Percentiles rank a stretch among this genome's conserved stretches.
phyloP scores from a whole-genome alignment of 2,113 vertebrate species.

The Eurystomus gularis region DNA sequence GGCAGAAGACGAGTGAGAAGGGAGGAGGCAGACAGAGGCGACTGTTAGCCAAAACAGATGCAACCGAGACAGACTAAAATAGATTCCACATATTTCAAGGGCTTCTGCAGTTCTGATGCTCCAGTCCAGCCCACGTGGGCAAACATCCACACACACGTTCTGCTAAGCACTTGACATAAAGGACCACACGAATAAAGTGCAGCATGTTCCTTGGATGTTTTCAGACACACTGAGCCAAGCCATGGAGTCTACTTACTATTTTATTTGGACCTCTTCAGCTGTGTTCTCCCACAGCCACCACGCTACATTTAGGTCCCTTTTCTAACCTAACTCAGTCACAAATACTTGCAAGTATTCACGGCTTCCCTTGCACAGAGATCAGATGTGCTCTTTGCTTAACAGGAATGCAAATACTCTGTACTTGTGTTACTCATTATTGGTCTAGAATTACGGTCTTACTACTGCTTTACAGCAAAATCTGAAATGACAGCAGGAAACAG shows the following conservation, averaged over 20 bases:
- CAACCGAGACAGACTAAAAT: not conserved
- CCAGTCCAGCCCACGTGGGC: not conserved
- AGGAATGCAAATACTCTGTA: not conserved
- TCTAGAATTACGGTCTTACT: not conserved
- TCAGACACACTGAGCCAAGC: not conserved
- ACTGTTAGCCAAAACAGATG: not conserved
- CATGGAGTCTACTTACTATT: not conserved
- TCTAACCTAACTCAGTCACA: not conserved
- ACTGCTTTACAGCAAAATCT: not conserved
- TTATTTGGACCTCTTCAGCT: not conserved
- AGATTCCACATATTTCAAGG: not conserved
- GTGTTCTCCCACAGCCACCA: not conserved
- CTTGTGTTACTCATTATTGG: not conserved
- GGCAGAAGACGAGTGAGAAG: not conserved
- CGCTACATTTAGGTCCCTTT: not conserved
- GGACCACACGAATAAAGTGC: not conserved
- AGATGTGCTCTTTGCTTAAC: not conserved
- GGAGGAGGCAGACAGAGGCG: accelerated
- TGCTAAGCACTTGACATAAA: not conserved
- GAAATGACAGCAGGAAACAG: not conserved
- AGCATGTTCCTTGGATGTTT: not conserved
- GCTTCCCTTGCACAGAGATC: not conserved
- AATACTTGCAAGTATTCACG: not conserved
- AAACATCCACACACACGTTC: not conserved
- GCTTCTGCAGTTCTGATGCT: not conserved